Base-by-base conservation (phyloP, 1,140 invertebrate genomes). In the Steinernema feltiae region DNA sequence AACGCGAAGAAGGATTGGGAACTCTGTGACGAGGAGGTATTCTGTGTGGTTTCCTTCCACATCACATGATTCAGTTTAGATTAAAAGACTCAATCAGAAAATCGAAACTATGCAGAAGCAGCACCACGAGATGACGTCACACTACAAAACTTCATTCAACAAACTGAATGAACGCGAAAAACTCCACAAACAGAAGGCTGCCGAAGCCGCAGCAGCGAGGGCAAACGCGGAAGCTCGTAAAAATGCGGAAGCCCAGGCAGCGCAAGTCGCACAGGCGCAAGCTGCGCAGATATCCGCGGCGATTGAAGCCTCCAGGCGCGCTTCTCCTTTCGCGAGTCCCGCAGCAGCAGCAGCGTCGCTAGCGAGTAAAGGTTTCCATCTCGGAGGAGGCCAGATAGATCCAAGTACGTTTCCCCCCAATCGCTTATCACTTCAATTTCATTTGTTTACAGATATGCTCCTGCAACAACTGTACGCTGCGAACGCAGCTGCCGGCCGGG, bases 111-210 rank as follows among this genome's bases (percentile, higher is more conserved):
- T 63, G 53, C 53, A 63, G 53, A 63, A 63, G 53, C 53, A 63
- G 53, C 53, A 63, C 53, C 53, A 63, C 53, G 53, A 63, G 24
- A 63, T 63, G 53, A 63, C 53, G 15, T 15, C 53, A 3, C 53
- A 27, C 3, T 63, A 63, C 53, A 63, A 63, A 27, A 12, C 12
- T 3, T 27, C 24, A 3, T 63, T n/a, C 24, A 63, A 63, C 53
- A 7, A 41, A 18, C 35, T 41, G 35, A 41, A 41, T 18, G 35
- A 41, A 18, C 35, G 35, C 7, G 35, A 41, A 41, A 41, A 41
- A 18, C 7, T 41, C 35, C 35, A 41, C 7, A 63, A 63, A 21
- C 53, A 63, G 53, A 63, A 63, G 53, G 53, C 53, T 7, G 53
- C 53, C 2, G 53, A 63, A 27, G 53, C 53, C 24, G 53, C 12